These are phyloP conservation scores for Pissodes strobi DNA, from an alignment of 1,140 invertebrate species.

Conservation along the genomic window DNA sequence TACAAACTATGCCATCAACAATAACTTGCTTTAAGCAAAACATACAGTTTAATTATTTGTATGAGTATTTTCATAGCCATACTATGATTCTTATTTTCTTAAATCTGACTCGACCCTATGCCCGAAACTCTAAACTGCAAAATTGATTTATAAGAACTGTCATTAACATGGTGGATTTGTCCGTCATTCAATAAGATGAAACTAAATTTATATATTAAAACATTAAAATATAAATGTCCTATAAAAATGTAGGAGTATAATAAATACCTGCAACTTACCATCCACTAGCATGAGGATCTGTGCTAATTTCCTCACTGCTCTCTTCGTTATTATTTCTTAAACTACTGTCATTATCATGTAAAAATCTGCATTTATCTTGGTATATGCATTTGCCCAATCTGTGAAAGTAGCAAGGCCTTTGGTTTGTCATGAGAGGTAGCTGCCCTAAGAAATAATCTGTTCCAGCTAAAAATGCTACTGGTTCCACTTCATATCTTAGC, in stretches of 20 bases:
- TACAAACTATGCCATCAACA: too few relatives aligned
- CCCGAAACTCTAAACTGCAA: too few relatives aligned
- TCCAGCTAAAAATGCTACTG: conserved; percentile 23
- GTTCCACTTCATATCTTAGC: conserved; percentile 25
- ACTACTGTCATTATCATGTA: conserved; percentile 39
- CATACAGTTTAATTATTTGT: too few relatives aligned
- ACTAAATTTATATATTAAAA: conserved; percentile 10
- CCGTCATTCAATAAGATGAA: too few relatives aligned
- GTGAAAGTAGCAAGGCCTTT: conserved; percentile 35
- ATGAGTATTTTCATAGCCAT: too few relatives aligned
- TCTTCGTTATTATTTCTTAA: conserved; percentile 25
- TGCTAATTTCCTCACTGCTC: conserved; percentile 2
- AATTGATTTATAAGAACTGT: too few relatives aligned
- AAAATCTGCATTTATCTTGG: conserved; percentile 39
- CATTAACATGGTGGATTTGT: too few relatives aligned
- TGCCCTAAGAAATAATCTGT: conserved; percentile 31
- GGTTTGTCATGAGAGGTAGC: conserved; percentile 7
- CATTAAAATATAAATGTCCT: background rate
- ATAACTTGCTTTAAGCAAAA: too few relatives aligned
- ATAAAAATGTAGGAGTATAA: background rate
- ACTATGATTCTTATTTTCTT: too few relatives aligned
- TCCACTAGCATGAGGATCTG: background rate
- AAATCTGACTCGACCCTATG: too few relatives aligned
- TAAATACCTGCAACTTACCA: background rate
- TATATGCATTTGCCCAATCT: conserved; percentile 36